These are phyloP conservation scores for Psettodes erumei DNA, from an alignment of 2,113 vertebrate species.

Conservation along the genomic window DNA sequence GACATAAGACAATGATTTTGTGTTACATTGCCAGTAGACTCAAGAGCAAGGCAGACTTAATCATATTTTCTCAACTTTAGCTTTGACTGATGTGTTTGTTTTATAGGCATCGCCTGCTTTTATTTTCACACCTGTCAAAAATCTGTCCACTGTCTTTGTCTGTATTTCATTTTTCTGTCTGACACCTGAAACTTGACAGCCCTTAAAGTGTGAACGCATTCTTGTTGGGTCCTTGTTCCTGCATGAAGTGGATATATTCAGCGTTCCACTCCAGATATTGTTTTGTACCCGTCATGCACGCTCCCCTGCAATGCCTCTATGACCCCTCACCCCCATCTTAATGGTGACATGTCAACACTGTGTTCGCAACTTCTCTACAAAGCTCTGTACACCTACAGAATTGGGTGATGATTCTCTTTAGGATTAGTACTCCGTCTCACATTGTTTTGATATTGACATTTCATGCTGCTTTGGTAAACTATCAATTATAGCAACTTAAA, in stretches of 20 bases:
- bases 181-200: slow-evolving; percentile 14
- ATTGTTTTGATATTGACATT: too few relatives aligned
- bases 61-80: slow-evolving; percentile 10
- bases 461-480: too few relatives aligned
- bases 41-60: neutral
- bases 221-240: slow-evolving; percentile 26
- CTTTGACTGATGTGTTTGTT: slow-evolving; percentile 40
- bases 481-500: too few relatives aligned
- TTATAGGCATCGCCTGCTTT: slow-evolving; percentile 13
- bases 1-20: neutral
- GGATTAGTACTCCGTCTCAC: too few relatives aligned
- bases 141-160: slow-evolving; percentile 10
- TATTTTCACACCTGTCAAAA: slow-evolving; percentile 30
- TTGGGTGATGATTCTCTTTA: too few relatives aligned
- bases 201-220: neutral
- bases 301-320: neutral
- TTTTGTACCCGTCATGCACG: neutral
- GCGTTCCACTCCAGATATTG: neutral
- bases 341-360: too few relatives aligned
- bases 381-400: too few relatives aligned
- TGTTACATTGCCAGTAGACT: neutral
- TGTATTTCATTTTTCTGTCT: slow-evolving; percentile 1
- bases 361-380: too few relatives aligned
- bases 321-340: too few relatives aligned
- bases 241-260: slow-evolving; percentile 12